phyloP scores from a whole-genome alignment of 2,888 invertebrate genomes.

The Agrochola litura region DNA sequence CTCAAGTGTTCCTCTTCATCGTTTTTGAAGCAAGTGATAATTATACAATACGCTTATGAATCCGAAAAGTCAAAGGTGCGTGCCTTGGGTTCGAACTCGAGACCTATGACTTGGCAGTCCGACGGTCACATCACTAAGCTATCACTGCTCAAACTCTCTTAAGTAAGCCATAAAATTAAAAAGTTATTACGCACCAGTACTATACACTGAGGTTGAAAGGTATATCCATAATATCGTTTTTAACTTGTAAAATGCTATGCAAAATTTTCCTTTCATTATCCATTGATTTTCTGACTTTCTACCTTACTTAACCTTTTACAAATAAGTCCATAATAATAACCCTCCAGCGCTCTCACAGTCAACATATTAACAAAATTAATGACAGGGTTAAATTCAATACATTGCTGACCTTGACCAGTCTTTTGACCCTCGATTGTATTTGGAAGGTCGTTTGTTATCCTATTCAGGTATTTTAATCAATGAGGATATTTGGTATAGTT shows the following conservation, averaged over 20 bases:
- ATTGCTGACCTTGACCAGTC: slow-evolving; percentile 18
- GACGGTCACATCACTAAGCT: too few relatives aligned
- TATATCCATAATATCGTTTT: too few relatives aligned
- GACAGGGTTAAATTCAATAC: slow-evolving; percentile 23
- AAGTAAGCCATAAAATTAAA: too few relatives aligned
- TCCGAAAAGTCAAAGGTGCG: too few relatives aligned
- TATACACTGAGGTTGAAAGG: too few relatives aligned
- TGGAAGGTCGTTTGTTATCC: slow-evolving; percentile 2
- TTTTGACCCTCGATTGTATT: slow-evolving; percentile 22
- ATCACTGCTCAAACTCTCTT: too few relatives aligned
- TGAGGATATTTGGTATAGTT: neutral
- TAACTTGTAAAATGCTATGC: neutral
- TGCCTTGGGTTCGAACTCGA: too few relatives aligned
- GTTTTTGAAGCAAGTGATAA: too few relatives aligned
- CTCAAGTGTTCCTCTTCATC: too few relatives aligned
- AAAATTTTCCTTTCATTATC: neutral
- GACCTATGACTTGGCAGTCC: too few relatives aligned
- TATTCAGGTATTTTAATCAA: slow-evolving; percentile 27
- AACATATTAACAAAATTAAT: slow-evolving; percentile 44
- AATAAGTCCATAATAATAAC: slow-evolving; percentile 18
- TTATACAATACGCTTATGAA: too few relatives aligned
- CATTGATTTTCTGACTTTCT: neutral
- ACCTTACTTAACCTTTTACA: slow-evolving; percentile 24
- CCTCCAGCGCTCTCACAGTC: neutral
- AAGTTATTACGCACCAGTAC: too few relatives aligned